Evolutionary conservation across 1,140 invertebrate species (phyloP).

Genomic region (Brachystomella parvula): DNA sequence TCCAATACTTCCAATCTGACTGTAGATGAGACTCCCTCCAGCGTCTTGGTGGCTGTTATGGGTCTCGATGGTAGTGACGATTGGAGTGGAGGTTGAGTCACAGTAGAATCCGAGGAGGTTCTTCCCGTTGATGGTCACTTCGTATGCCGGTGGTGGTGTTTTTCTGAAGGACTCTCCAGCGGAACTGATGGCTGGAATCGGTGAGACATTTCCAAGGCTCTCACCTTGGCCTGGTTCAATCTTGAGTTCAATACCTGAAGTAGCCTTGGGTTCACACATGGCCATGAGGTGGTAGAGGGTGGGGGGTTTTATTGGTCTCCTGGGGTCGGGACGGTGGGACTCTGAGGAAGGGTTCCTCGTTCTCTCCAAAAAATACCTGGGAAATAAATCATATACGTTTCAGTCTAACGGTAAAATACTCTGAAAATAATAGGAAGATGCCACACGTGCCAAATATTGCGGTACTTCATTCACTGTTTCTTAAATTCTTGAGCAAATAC

Average conservation of each 20-base stretch:
- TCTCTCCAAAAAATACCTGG: not conserved
- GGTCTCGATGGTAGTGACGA: not conserved
- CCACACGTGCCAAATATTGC: too few relatives aligned
- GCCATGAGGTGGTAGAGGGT: constrained; percentile 5
- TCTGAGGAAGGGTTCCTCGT: not conserved
- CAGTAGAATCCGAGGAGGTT: constrained; percentile 2
- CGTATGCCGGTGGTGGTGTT: not conserved
- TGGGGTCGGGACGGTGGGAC: not conserved
- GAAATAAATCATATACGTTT: too few relatives aligned
- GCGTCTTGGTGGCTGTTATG: not conserved
- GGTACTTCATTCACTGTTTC: too few relatives aligned
- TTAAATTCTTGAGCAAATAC: too few relatives aligned
- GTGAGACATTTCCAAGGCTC: not conserved
- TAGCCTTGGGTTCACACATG: not conserved
- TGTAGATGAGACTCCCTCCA: not conserved
- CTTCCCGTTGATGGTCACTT: not conserved
- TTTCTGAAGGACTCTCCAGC: constrained; percentile 7
- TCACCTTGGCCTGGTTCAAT: not conserved
- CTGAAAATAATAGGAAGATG: too few relatives aligned
- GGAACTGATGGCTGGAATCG: not conserved
- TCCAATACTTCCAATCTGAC: too few relatives aligned
- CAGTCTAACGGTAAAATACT: too few relatives aligned
- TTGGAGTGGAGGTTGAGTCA: constrained; percentile 1
- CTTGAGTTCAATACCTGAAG: not conserved
- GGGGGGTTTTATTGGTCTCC: not conserved